These are phyloP conservation scores for Chaetodon trifascialis DNA, from an alignment of 2,113 vertebrate species.

Conservation along the genomic window DNA sequence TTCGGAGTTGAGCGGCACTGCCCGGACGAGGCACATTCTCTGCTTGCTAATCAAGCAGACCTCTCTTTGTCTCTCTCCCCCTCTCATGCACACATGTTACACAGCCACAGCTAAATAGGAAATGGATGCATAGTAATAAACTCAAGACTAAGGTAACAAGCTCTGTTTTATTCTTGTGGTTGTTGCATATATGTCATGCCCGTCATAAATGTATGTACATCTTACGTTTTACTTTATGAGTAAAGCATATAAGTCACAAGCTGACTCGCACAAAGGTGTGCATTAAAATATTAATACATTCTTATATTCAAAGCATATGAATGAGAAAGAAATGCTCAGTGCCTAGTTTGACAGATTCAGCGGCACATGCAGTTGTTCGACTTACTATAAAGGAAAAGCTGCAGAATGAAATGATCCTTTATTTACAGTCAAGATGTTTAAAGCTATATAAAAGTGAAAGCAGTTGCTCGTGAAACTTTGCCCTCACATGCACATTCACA, in stretches of 20 bases:
- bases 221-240: background rate
- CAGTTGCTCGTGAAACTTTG: slow-evolving; percentile 19
- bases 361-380: background rate
- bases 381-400: slow-evolving; percentile 2
- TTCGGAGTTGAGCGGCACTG: slow-evolving; percentile 50
- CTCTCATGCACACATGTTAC: background rate
- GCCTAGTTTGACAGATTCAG: background rate
- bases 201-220: background rate
- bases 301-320: background rate
- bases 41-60: slow-evolving; percentile 66
- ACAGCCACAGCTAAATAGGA: background rate
- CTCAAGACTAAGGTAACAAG: background rate
- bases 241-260: background rate
- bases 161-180: background rate
- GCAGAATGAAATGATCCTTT: background rate
- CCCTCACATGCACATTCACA: background rate
- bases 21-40: slow-evolving; percentile 51
- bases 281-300: background rate
- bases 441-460: slow-evolving; percentile 10
- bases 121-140: background rate
- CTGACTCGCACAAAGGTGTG: background rate
- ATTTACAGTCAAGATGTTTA: background rate
- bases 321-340: slow-evolving; percentile 2
- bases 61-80: background rate
- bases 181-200: background rate